A percentile compares a stretch with the other conserved stretches of the same genome.
Evolutionary conservation across 2,888 invertebrate species (phyloP).

Genomic region (Eupeodes luniger): DNA sequence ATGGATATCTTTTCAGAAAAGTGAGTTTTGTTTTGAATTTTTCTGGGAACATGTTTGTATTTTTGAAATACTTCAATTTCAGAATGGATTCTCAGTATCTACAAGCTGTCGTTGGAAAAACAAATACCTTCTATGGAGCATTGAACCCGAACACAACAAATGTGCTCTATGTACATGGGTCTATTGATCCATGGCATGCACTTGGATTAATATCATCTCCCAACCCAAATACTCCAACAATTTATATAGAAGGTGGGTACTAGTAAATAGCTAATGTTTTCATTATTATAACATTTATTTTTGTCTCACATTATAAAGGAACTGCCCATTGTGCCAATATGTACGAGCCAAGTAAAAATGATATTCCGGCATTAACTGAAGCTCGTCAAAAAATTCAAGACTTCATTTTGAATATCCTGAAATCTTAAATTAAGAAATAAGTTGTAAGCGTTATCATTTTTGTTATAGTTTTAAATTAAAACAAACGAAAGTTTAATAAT

Average conservation of each 20-base stretch:
- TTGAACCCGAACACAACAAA: slow-evolving; percentile 88
- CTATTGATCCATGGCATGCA: slow-evolving; percentile 95
- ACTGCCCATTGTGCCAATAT: slow-evolving; percentile 98
- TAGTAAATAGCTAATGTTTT: not conserved
- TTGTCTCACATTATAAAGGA: slow-evolving; percentile 85
- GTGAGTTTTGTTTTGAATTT: not conserved
- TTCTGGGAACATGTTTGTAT: not conserved
- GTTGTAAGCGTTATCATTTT: not conserved
- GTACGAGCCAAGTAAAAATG: slow-evolving; percentile 90
- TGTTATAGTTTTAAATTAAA: not conserved
- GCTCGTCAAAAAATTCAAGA: slow-evolving; percentile 88
- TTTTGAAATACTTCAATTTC: not conserved
- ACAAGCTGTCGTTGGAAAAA: slow-evolving; percentile 87
- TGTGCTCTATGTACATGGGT: slow-evolving; percentile 94
- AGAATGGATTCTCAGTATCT: slow-evolving; percentile 88
- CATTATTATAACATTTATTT: not conserved
- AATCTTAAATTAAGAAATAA: not conserved
- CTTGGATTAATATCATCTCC: slow-evolving; percentile 88
- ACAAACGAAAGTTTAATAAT: not conserved
- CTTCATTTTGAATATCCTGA: slow-evolving; percentile 77
- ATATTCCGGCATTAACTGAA: slow-evolving; percentile 87
- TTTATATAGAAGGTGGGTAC: slow-evolving; percentile 89
- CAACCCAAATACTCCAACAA: slow-evolving; percentile 87
- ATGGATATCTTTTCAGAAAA: slow-evolving; percentile 92
- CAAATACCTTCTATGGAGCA: slow-evolving; percentile 93